These are phyloP conservation scores for Saiga tatarica DNA, from an alignment of 2,113 vertebrate genomes.

Conservation along the genomic window DNA sequence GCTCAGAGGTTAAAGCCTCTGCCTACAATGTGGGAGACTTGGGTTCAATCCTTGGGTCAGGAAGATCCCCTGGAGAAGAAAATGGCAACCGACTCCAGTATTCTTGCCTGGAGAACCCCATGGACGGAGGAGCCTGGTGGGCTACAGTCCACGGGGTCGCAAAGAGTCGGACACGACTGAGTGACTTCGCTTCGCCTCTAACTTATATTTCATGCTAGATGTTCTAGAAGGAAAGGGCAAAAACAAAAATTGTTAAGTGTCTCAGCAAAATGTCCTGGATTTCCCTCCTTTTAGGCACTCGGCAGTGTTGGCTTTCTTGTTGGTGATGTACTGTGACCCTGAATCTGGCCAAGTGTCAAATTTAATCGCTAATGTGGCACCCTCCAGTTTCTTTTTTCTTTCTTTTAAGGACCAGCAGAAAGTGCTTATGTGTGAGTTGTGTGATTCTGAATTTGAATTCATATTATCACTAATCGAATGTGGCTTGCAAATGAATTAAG, in stretches of 20 bases:
- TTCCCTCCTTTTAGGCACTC: neutral
- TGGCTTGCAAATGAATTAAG: neutral
- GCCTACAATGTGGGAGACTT: no score
- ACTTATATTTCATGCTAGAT: slow-evolving; percentile 60
- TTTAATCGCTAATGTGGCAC: neutral
- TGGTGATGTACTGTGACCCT: neutral
- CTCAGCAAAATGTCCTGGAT: neutral
- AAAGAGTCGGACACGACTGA: no score
- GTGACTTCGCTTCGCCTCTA: neutral
- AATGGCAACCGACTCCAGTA: no score
- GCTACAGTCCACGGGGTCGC: no score
- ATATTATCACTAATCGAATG: neutral
- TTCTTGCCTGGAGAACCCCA: no score
- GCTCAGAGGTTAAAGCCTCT: no score
- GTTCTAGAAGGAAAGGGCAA: slow-evolving; percentile 7
- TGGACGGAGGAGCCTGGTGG: no score
- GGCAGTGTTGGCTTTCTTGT: neutral
- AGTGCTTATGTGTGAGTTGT: neutral
- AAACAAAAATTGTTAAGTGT: neutral
- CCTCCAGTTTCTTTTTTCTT: neutral
- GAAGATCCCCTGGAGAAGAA: no score
- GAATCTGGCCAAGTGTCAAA: neutral
- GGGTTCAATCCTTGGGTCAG: no score
- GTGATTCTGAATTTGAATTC: neutral
- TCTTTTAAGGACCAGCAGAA: neutral